Evolutionary conservation across 2,888 invertebrate species (phyloP).

Genomic region (Dynastes tityus): DNA sequence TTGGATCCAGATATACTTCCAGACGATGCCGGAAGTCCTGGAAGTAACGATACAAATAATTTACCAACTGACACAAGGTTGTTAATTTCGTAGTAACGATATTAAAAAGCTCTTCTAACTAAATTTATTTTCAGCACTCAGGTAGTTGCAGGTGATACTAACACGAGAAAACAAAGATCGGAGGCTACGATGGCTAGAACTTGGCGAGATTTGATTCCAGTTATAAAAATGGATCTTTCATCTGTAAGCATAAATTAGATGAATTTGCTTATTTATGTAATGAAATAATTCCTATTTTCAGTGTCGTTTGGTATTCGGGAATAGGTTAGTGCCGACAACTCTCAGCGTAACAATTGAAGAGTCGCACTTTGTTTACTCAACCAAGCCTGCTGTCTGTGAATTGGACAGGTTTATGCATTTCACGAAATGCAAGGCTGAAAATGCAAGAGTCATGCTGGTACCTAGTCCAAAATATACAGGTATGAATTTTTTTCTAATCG

Average conservation of each 20-base stretch:
- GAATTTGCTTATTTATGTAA: background rate
- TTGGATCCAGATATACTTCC: slow-evolving; percentile 85
- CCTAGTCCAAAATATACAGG: slow-evolving; percentile 95
- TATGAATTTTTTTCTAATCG: slow-evolving; percentile 35
- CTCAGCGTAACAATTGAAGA: slow-evolving; percentile 94
- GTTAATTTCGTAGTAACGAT: background rate
- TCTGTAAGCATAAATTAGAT: slow-evolving; percentile 73
- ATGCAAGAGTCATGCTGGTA: slow-evolving; percentile 95
- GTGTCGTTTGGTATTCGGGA: slow-evolving; percentile 96
- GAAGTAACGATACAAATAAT: slow-evolving; percentile 52
- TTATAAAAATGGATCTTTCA: slow-evolving; percentile 94
- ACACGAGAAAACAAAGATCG: slow-evolving; percentile 74
- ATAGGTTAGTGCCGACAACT: slow-evolving; percentile 94
- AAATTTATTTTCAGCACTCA: slow-evolving; percentile 50
- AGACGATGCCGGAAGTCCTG: slow-evolving; percentile 57
- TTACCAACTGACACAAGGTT: slow-evolving; percentile 34
- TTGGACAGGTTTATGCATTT: slow-evolving; percentile 97
- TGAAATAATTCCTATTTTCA: slow-evolving; percentile 63
- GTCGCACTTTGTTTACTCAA: slow-evolving; percentile 94
- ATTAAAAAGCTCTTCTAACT: background rate
- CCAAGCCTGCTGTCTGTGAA: slow-evolving; percentile 94
- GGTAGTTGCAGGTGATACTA: slow-evolving; percentile 29
- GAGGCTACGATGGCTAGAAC: slow-evolving; percentile 90
- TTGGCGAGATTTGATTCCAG: slow-evolving; percentile 97
- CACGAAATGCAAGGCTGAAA: slow-evolving; percentile 94